Base-by-base conservation (phyloP, 2,113 vertebrate genomes). In the Anseranas semipalmata region DNA sequence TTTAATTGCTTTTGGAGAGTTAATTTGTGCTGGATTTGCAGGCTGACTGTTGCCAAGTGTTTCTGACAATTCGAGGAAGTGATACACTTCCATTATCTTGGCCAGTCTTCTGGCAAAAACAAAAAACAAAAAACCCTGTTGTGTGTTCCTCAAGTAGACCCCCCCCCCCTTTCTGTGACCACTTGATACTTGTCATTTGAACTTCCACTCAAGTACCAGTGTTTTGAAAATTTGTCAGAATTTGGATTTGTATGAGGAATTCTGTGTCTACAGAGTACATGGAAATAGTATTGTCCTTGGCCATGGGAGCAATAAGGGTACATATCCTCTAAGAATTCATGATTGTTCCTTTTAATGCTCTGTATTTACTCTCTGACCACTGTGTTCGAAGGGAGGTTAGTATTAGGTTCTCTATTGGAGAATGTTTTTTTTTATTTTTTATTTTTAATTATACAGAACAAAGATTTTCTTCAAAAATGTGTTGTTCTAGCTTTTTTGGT, bases 21-120 rank as follows among this genome's bases (percentile, higher is more conserved):
- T 88, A 60, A 73, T 93, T 93, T 76, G 21, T 79, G 20, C 20
- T 84, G 68, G 33, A 59, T 72, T 85, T 63, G 67, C 50, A 52
- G 88, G 52, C 62, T 74, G 83, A 89, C 67, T 32, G 22, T 88
- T 96, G 94, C 93, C 92, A 95, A 94, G 19, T 45, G 53, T 94
- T 94, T 85, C 55, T 87, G 78, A 97, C 93, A 96, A 97, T 74
- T 91, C 87, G 12, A 35, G 94, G 97, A 97, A 97, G 92, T 96
- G 96, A 85, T 92, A 94, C 90, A 56, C 30, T 96, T 95, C 93
- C 95, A 91, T 87, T 55, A 83, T 67, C 52, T 78, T 79, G 55
- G 74, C 53, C 53, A 83, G 62, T 58, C 37, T 90, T 93, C 73
- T 95, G 82, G 77, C 74, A 83, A 93, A 95, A 94, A 45, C 22